phyloP scores from a whole-genome alignment of 2,888 invertebrate genomes.

The Drosophila birchii region DNA sequence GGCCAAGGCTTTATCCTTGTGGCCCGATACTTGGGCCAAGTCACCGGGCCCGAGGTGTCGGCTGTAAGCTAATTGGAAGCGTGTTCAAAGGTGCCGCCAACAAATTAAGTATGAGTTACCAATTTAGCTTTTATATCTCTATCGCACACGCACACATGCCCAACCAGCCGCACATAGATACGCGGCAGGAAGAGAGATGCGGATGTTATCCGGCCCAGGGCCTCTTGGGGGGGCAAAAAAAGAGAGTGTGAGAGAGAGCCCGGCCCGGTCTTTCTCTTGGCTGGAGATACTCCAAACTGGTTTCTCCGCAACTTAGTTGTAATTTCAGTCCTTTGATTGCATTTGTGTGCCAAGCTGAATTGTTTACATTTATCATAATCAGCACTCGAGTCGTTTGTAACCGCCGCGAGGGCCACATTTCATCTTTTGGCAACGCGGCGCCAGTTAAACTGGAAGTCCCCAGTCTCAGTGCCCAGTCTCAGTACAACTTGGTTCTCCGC shows the following conservation, averaged over 20 bases:
- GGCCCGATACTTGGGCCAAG: conserved; percentile 42
- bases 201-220: conserved; percentile 48
- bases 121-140: conserved; percentile 84
- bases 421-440: conserved; percentile 70
- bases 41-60: conserved; percentile 83
- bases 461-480: conserved; percentile 20
- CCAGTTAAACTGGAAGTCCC: conserved; percentile 57
- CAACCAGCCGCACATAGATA: conserved; percentile 29
- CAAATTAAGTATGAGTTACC: conserved; percentile 84
- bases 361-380: conserved; percentile 78
- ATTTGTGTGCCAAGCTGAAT: conserved; percentile 77
- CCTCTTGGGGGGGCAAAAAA: conserved; percentile 56
- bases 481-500: conserved; percentile 19
- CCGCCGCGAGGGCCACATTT: conserved; percentile 67
- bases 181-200: conserved; percentile 49
- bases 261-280: conserved; percentile 15
- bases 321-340: conserved; percentile 79
- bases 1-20: conserved; percentile 61
- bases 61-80: conserved; percentile 85
- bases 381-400: conserved; percentile 59
- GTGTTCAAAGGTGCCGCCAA: conserved; percentile 85
- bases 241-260: not conserved
- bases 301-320: conserved; percentile 60
- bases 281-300: conserved; percentile 57
- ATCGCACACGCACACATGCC: conserved; percentile 68